Conservation (phyloP, 2,888 invertebrate genomes). For the Tromatobia lineatoria region DNA sequence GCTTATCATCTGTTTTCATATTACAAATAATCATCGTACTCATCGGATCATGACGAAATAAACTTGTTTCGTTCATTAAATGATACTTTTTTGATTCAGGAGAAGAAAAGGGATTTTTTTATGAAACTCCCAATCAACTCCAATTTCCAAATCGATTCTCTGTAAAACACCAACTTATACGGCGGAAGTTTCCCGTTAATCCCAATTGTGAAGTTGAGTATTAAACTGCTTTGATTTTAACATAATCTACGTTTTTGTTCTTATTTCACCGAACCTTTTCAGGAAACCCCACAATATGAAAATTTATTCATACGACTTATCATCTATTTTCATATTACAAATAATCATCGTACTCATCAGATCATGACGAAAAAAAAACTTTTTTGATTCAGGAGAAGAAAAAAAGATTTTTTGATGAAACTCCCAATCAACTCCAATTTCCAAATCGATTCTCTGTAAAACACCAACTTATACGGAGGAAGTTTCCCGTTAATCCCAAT, state of each 20-base stretch:
- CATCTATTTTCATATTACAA: no score
- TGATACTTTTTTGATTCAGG: no score
- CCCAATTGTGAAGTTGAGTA: constrained; percentile 13
- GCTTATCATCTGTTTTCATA: no score
- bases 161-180: constrained; percentile 1
- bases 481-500: background rate
- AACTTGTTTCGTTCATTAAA: no score
- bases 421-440: background rate
- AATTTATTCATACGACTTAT: background rate
- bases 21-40: no score
- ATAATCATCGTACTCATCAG: no score
- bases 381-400: no score
- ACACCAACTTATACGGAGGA: background rate
- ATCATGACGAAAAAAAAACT: no score
- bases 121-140: constrained; percentile 3
- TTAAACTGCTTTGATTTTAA: constrained; percentile 38
- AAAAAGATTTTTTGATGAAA: constrained; percentile 7
- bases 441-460: background rate
- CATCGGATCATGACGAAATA: no score
- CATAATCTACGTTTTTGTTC: background rate
- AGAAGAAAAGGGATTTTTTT: background rate
- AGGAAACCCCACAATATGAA: background rate
- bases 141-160: background rate
- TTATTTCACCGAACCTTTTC: background rate
- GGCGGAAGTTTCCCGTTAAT: background rate